Conservation (phyloP, 2,113 vertebrate species). For the Apistogramma diplotaenia region DNA sequence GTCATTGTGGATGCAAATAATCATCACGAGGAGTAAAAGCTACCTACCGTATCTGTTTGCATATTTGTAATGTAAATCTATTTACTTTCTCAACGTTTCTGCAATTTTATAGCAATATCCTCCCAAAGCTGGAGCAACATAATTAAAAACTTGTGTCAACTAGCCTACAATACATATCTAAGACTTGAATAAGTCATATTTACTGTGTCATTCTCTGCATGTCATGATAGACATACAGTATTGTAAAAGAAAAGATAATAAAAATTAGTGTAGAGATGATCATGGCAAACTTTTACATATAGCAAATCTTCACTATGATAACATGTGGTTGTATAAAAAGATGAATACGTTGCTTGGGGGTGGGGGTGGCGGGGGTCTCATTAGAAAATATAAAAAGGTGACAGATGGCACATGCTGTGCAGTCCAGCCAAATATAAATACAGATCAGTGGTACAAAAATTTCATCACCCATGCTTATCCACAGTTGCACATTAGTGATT, state of each 20-base stretch:
- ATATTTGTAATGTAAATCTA: slow-evolving; percentile 75
- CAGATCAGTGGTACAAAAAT: slow-evolving; percentile 48
- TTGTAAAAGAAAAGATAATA: slow-evolving; percentile 59
- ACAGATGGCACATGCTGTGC: slow-evolving; percentile 40
- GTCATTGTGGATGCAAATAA: slow-evolving; percentile 75
- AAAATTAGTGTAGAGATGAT: slow-evolving; percentile 65
- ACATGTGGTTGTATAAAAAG: slow-evolving; percentile 58
- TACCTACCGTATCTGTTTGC: slow-evolving; percentile 75
- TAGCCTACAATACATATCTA: slow-evolving; percentile 79
- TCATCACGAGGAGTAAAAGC: slow-evolving; percentile 71
- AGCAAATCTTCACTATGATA: slow-evolving; percentile 61
- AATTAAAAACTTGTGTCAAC: slow-evolving; percentile 70
- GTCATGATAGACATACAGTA: slow-evolving; percentile 76
- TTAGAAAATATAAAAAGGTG: neutral
- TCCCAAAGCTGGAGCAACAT: slow-evolving; percentile 62
- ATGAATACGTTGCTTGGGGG: slow-evolving; percentile 39
- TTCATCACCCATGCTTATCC: slow-evolving; percentile 51
- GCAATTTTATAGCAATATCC: slow-evolving; percentile 79
- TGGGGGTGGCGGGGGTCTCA: neutral
- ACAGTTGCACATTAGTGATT: slow-evolving; percentile 66
- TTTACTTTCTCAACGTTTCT: slow-evolving; percentile 72
- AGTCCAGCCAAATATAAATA: slow-evolving; percentile 52
- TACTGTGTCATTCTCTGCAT: slow-evolving; percentile 78
- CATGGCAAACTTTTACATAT: slow-evolving; percentile 66
- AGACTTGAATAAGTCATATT: slow-evolving; percentile 77